Evolutionary conservation across 2,888 invertebrate species (phyloP), one percentile per base, ranked within the genome.

Genomic region (Stegana nigrithorax): DNA sequence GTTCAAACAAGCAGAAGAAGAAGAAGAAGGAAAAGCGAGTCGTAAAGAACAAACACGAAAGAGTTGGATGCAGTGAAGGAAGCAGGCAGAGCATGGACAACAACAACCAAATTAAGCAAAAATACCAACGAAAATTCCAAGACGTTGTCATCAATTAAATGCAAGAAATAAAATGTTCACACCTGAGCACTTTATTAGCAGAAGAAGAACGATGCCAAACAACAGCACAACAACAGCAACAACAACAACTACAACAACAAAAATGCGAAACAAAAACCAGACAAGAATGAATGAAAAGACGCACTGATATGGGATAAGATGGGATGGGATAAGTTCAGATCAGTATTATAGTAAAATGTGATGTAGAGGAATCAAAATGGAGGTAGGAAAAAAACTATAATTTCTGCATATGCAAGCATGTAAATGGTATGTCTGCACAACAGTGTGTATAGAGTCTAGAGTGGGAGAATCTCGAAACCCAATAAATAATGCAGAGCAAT

Each of bases 61-160:
- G 25, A 47, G 47, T n/a, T n/a, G n/a, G n/a, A 39, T 39, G 14
- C n/a, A 14, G 4, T 3, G 45, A 21, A 14, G 10, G 23, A 45
- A 45, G 36, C 10, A 55, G 36, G 36, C n/a, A 27, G 23, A 10
- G 10, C n/a, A 39, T 39, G 17, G 17, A 39, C 70, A 70, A 69
- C 69, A 70, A 73, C 67, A 17, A 58, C 68, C 73, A 67, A 67
- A 71, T 75, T 69, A 67, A 70, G 69, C 60, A 70, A 66, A 78
- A 82, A 82, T 83, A 75, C 79, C 83, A 79, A 73, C 78, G 73
- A 79, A 82, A 83, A 83, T 84, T 84, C 81, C 83, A 79, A 75
- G 73, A 77, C 82, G 80, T 83, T 83, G 84, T 83, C 83, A 83
- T 84, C 84, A 84, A 84, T 84, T 84, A 84, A 83, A 82, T 70